phyloP scores from a whole-genome alignment of 2,113 vertebrate genomes.

The Columba livia region DNA sequence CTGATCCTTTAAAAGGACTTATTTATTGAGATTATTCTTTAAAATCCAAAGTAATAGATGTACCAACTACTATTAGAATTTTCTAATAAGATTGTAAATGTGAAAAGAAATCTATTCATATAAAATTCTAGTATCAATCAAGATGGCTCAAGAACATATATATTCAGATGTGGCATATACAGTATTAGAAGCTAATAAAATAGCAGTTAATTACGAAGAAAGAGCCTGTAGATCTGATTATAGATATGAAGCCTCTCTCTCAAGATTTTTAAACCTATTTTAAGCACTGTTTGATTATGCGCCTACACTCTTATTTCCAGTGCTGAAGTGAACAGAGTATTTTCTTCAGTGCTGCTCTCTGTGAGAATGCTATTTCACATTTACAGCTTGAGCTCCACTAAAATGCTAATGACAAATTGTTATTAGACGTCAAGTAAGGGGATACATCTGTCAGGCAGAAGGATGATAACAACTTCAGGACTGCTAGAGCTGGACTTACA shows the following conservation, averaged over 20 bases:
- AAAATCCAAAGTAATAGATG: background rate
- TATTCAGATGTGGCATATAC: background rate
- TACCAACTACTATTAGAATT: background rate
- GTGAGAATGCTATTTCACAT: background rate
- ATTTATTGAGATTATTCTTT: background rate
- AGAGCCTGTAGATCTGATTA: constrained; percentile 10
- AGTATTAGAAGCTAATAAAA: constrained; percentile 1
- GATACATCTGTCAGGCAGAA: background rate
- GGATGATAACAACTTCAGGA: background rate
- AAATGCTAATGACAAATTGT: background rate
- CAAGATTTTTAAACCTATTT: background rate
- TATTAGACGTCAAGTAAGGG: background rate
- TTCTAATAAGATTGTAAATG: background rate
- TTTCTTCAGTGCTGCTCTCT: background rate
- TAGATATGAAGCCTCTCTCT: constrained; percentile 22
- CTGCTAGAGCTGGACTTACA: background rate
- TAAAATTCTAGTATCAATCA: background rate
- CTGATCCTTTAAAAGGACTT: background rate
- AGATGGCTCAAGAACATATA: background rate
- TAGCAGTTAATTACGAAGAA: constrained; percentile 12
- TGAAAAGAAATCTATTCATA: background rate
- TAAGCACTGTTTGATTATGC: background rate
- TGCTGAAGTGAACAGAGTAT: background rate
- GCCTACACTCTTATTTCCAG: background rate
- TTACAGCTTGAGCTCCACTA: background rate